Base-by-base conservation (phyloP, 2,797 vertebrate species). In the Aeoliscus strigatus region DNA sequence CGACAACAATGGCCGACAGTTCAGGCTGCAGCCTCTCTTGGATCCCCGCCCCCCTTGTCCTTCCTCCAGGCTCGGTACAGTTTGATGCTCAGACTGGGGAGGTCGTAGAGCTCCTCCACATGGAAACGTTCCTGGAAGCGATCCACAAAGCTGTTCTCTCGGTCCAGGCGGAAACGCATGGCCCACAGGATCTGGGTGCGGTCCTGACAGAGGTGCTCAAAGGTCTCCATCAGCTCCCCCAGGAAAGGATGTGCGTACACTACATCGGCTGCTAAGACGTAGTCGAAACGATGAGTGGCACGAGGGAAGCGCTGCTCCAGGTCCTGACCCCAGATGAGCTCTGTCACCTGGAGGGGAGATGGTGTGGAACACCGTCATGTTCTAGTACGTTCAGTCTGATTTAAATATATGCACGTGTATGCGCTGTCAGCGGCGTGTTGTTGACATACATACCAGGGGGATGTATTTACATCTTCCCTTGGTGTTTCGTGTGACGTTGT, bases 191-290 rank as follows among this genome's bases (percentile, higher is more conserved):
- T 93, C 75, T 90, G 29, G 1, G 94, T 98, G 59, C 89, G 77
- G 1, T 90, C 88, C 49, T 87, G 88, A 53, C 93, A 95, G 60
- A 98, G 84, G 73, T 97, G 86, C 47, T 94, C 85, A 60, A 98
- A 97, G 17, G 95, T 98, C 39, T 88, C 70, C 65, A 99, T 87
- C 29, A 99, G 90, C 56, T 98, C 92, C 0, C 90, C 69, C 46
- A 98, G 79, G 64, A 88, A 92, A 0, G 93, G 90, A 29, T 99
- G 95, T 9, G 86, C 51, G 2, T 99, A 99, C 23, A 97, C 96
- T 10, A 99, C 95, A 5, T 99, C 94, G 0, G 96, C 93, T 6
- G 95, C 94, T 82, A 97, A 79, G 68, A 98, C 80, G 61, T 94
- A 98, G 78, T 99, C 92, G 1, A 91, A 98, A 41, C 54, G 60